Conservation (phyloP, 2,113 vertebrate species). For the Ramphastos sulfuratus region DNA sequence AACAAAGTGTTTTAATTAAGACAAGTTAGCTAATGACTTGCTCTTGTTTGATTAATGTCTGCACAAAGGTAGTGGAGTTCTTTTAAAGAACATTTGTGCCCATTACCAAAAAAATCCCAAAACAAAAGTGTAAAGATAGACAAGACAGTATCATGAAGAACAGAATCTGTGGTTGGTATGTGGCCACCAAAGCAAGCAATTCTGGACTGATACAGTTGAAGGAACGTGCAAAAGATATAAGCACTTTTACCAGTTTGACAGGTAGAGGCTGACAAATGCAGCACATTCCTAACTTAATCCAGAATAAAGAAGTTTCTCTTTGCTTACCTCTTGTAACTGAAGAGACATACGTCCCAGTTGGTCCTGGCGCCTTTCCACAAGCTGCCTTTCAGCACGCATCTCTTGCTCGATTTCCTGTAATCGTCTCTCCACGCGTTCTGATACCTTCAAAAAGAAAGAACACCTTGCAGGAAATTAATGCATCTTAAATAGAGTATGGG, state of each 20-base stretch:
- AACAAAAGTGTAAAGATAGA: neutral
- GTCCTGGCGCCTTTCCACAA: slow-evolving; percentile 76
- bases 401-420: slow-evolving; percentile 89
- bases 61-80: fast-evolving
- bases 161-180: neutral
- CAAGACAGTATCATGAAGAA: neutral
- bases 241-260: neutral
- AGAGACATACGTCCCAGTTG: slow-evolving; percentile 78
- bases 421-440: slow-evolving; percentile 85
- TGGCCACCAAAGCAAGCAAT: neutral
- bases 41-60: neutral
- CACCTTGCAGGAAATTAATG: neutral
- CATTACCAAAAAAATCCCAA: no score
- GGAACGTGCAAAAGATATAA: neutral
- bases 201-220: neutral
- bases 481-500: neutral
- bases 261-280: neutral
- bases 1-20: neutral
- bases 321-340: slow-evolving; percentile 85
- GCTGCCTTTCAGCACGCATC: slow-evolving; percentile 78
- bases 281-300: neutral
- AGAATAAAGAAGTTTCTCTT: neutral
- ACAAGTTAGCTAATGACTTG: neutral
- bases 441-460: slow-evolving; percentile 74
- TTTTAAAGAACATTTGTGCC: neutral